Percentiles rank a stretch among this genome's conserved stretches.
phyloP scores from a whole-genome alignment of 2,888 invertebrate genomes.

The Tanypteryx hageni region DNA sequence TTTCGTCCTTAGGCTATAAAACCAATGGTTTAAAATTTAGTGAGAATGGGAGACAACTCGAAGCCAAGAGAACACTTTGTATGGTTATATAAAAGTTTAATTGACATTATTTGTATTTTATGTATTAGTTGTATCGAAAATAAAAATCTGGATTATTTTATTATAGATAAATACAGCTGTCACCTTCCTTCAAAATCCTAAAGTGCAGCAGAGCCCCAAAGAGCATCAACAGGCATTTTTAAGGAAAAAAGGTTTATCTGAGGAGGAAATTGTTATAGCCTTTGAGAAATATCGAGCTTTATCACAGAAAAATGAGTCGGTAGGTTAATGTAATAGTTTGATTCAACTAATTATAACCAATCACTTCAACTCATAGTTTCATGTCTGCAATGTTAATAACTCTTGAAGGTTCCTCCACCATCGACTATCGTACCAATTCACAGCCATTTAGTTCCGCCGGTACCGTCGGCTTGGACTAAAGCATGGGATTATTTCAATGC shows the following conservation, averaged over 20 bases:
- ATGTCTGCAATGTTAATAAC: neutral
- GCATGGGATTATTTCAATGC: slow-evolving; percentile 83
- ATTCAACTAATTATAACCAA: slow-evolving; percentile 70
- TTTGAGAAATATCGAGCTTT: slow-evolving; percentile 81
- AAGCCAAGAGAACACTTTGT: slow-evolving; percentile 47
- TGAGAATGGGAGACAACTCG: slow-evolving; percentile 38
- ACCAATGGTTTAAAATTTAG: too few species aligned
- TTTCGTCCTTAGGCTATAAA: too few species aligned
- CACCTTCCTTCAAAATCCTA: slow-evolving; percentile 91
- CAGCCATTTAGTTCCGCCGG: slow-evolving; percentile 35
- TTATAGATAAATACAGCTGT: slow-evolving; percentile 89
- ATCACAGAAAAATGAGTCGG: slow-evolving; percentile 74
- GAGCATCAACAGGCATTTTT: slow-evolving; percentile 89
- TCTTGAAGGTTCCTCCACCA: neutral
- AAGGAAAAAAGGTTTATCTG: slow-evolving; percentile 85
- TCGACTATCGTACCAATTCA: slow-evolving; percentile 31
- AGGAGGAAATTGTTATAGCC: slow-evolving; percentile 85
- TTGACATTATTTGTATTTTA: neutral
- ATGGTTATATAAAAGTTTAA: neutral
- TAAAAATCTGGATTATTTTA: slow-evolving; percentile 57
- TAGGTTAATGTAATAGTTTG: slow-evolving; percentile 72
- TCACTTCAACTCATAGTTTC: neutral
- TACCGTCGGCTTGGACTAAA: slow-evolving; percentile 71
- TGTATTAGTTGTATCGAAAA: neutral
- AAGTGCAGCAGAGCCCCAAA: slow-evolving; percentile 85